These are phyloP conservation scores for Anthophora plumipes DNA, from an alignment of 2,888 invertebrate genomes.

Conservation along the genomic window DNA sequence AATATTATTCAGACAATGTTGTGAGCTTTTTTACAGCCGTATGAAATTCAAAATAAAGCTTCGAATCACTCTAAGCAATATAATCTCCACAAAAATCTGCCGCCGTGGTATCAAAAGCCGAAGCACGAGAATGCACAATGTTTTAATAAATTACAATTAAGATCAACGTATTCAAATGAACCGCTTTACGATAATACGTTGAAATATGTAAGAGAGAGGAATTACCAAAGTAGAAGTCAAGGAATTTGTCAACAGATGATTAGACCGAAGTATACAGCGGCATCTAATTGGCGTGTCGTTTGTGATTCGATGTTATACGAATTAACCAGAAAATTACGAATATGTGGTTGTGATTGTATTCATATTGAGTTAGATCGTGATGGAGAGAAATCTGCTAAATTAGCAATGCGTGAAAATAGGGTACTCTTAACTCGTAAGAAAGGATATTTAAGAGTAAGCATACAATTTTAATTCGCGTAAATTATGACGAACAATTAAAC, in stretches of 20 bases:
- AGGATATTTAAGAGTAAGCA: conserved; percentile 83
- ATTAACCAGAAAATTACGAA: conserved; percentile 88
- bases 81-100: not conserved
- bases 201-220: not conserved
- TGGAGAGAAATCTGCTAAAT: conserved; percentile 86
- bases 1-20: not conserved
- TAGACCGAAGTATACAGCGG: conserved; percentile 23
- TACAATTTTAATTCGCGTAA: not conserved
- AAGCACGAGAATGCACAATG: not conserved
- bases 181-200: not conserved
- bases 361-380: conserved; percentile 85
- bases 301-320: conserved; percentile 88
- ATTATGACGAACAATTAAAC: conserved; percentile 1
- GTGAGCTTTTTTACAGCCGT: conserved; percentile 10
- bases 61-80: not conserved
- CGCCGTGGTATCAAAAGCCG: not conserved
- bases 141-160: not conserved
- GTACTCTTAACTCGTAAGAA: conserved; percentile 86
- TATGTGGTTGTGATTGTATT: conserved; percentile 87
- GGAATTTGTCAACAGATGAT: not conserved
- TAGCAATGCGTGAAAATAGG: conserved; percentile 86
- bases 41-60: not conserved
- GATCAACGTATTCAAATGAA: not conserved
- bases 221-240: not conserved
- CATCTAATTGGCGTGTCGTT: conserved; percentile 83